These are phyloP conservation scores for Coleophora flavipennella DNA, from an alignment of 2,888 invertebrate genomes.

Conservation along the genomic window DNA sequence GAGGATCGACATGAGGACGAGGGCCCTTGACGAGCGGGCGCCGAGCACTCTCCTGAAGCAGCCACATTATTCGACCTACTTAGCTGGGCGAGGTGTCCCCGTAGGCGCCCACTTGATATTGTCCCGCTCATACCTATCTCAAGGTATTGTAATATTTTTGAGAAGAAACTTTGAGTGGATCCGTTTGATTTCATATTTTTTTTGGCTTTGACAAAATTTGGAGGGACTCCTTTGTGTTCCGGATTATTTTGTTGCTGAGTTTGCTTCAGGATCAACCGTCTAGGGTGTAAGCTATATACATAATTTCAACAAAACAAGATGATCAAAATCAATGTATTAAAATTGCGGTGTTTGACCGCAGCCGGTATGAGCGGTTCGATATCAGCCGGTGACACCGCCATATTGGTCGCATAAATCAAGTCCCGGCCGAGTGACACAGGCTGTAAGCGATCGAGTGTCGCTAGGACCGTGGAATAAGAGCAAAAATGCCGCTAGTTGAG, in stretches of 20 bases:
- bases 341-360: conserved; percentile 24
- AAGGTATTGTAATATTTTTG: no score
- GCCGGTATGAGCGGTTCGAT: conserved; percentile 55
- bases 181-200: neutral
- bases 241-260: no score
- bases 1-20: conserved; percentile 37
- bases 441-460: conserved; percentile 70
- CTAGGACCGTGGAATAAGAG: conserved; percentile 56
- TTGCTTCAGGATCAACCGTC: no score
- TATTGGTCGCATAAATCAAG: conserved; percentile 72
- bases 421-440: conserved; percentile 48
- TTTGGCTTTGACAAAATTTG: no score
- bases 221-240: no score
- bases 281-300: no score
- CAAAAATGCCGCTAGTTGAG: conserved; percentile 63
- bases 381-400: conserved; percentile 60
- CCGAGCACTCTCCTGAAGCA: conserved; percentile 51
- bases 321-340: conserved; percentile 1
- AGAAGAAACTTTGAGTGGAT: no score
- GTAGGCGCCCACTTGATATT: conserved; percentile 35
- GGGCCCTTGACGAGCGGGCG: conserved; percentile 40
- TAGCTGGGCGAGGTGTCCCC: conserved; percentile 55
- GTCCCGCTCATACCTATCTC: conserved; percentile 25
- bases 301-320: no score
- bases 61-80: conserved; percentile 71